Base-by-base conservation (phyloP, 2,797 vertebrate genomes). In the Brotula barbata region DNA sequence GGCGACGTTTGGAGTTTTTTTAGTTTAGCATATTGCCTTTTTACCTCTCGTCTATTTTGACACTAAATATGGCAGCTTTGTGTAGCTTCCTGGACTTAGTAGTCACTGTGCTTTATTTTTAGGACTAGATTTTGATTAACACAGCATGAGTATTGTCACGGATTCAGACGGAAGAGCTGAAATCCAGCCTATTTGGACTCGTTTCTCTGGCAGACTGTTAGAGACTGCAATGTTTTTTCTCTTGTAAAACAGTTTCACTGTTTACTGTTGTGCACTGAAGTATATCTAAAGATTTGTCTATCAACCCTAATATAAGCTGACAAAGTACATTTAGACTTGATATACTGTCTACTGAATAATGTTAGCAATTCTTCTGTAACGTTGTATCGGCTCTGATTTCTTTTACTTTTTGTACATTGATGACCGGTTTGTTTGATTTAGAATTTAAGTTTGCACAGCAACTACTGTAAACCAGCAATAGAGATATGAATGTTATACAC, bases 391-490 rank as follows among this genome's bases (percentile, higher is more conserved):
- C 94, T 94, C 87, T 90, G 87, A 93, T 92, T 80, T 91, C 80
- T 90, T 89, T 87, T 89, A 14, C 37, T 39, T 41, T 92, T 92
- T 91, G 88, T 89, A 92, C 89, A 91, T 89, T 85, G 89, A 91
- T 84, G 72, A 86, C 84, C 75, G 80, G 82, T 75, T 86, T 60
- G 72, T 89, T 93, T 90, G 50, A 90, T 91, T 94, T 93, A 91
- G 89, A 90, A 89, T 88, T 93, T 84, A 75, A 84, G 89, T 90
- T 91, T 88, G 89, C 90, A 93, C 87, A 90, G 83, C 91, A 92
- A 91, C 85, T 88, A 87, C 90, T 93, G 92, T 94, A 94, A 94
- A 94, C 93, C 92, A 93, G 93, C 93, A 95, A 94, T 96, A 96
- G 94, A 91, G 91, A 88, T 84, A 89, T 75, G 88, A 79, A 80